phyloP scores from a whole-genome alignment of 2,888 invertebrate genomes.

The Poecilobothrus nobilitatus region DNA sequence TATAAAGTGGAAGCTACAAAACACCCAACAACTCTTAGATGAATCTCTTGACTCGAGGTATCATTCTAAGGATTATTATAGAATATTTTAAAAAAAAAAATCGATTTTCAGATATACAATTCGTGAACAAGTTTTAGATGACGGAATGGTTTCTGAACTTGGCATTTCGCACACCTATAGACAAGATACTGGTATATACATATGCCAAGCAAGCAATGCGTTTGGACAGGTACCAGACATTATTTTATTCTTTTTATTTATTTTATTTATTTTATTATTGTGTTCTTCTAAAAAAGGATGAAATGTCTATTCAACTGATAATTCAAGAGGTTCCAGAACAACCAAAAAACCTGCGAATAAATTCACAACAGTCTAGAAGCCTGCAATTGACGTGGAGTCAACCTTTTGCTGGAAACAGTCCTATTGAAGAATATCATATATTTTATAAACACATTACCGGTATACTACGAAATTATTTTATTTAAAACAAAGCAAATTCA shows the following conservation, averaged over 20 bases:
- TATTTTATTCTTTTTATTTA: no score
- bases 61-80: constrained; percentile 14
- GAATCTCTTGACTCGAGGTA: constrained; percentile 64
- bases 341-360: constrained; percentile 75
- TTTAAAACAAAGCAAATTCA: constrained; percentile 45
- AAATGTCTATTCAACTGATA: constrained; percentile 81
- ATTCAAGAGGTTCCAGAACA: constrained; percentile 88
- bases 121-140: constrained; percentile 66
- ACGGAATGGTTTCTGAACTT: constrained; percentile 76
- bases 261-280: neutral
- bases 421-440: constrained; percentile 78
- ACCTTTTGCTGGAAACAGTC: constrained; percentile 82
- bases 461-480: constrained; percentile 22
- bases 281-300: constrained; percentile 47
- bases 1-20: constrained; percentile 67
- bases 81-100: neutral
- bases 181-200: constrained; percentile 81
- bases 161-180: constrained; percentile 76
- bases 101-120: constrained; percentile 54
- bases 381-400: constrained; percentile 83
- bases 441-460: constrained; percentile 76
- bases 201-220: constrained; percentile 79
- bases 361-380: constrained; percentile 74
- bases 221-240: constrained; percentile 67
- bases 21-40: constrained; percentile 62